Evolutionary conservation across 2,113 vertebrate species (phyloP), one percentile per base, ranked within the genome.

Genomic region (Onychostoma macrolepis): DNA sequence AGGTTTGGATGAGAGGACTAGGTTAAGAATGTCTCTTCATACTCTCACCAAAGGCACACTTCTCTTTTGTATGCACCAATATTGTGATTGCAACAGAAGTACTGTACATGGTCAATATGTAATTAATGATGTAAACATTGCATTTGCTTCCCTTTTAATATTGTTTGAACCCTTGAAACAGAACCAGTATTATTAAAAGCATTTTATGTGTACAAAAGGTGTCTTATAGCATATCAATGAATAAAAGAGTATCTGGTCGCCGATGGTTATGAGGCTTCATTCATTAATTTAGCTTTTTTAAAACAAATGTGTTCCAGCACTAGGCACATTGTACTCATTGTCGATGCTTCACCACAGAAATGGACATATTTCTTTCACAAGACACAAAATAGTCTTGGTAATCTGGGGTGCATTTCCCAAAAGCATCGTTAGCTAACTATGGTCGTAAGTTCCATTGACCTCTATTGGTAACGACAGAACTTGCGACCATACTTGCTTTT

Each of bases 171-270:
- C 67, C 26, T 82, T n/a, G 33, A 36, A 12, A 36, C 6, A 83
- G 36, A 79, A 77, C 28, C 72, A 83, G 80, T 45, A 84, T 86
- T 85, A 67, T 53, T 58, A 56, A 17, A 58, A 36, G 6, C n/a
- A 2, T 71, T 30, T 85, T 48, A 69, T 84, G 81, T 85, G 58
- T 74, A 33, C 69, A 82, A 82, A 88, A 45, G 7, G 11, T 82
- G 50, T 76, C 43, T 30, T 53, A 53, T 56, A 82, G 12, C 24
- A 45, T 58, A 86, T 88, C 83, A 82, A 65, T 61, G 3, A 86
- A 88, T 88, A 78, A 88, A 88, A 77, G 30, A 88, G 67, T 30
- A 69, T 48, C 71, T 33, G 61, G 84, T 69, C 50, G 45, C 45
- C 17, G 71, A 4, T 65, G 69, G 4, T 41, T 71, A 19, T 71